Percentiles rank a stretch among this genome's conserved stretches.
These are phyloP conservation scores for Heliothis peltigera DNA, from an alignment of 2,888 invertebrate genomes.

Conservation along the genomic window DNA sequence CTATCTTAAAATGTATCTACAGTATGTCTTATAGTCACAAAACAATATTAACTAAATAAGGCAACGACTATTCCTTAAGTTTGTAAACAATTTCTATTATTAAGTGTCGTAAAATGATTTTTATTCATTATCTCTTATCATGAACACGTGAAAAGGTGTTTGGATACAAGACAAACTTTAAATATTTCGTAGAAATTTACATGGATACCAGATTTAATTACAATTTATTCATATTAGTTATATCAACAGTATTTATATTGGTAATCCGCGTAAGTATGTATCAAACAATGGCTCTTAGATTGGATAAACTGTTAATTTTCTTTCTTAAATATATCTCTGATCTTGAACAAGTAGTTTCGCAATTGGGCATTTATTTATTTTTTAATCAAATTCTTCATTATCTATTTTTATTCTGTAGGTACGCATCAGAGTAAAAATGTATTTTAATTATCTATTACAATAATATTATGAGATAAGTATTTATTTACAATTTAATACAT, in stretches of 20 bases:
- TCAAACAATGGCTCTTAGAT: constrained; percentile 39
- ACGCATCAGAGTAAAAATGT: constrained; percentile 71
- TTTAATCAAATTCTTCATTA: constrained; percentile 69
- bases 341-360: constrained; percentile 29
- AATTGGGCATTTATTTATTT: constrained; percentile 46
- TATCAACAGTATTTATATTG: constrained; percentile 58
- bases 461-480: constrained; percentile 58
- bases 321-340: constrained; percentile 25
- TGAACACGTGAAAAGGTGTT: constrained; percentile 81
- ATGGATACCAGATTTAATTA: constrained; percentile 66
- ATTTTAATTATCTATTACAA: constrained; percentile 59
- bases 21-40: constrained; percentile 88
- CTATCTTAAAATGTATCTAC: constrained; percentile 86
- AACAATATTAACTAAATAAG: constrained; percentile 89
- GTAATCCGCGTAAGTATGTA: constrained; percentile 32
- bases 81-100: constrained; percentile 80
- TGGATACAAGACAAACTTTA: constrained; percentile 59
- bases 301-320: constrained; percentile 38
- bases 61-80: constrained; percentile 88
- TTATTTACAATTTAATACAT: constrained; percentile 86
- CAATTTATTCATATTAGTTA: constrained; percentile 61
- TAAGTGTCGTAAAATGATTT: constrained; percentile 74
- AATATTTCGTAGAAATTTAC: constrained; percentile 69
- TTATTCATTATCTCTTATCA: constrained; percentile 71
- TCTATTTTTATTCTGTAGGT: constrained; percentile 65